phyloP scores from a whole-genome alignment of 2,113 vertebrate genomes.

The Cephalopholis sonnerati region DNA sequence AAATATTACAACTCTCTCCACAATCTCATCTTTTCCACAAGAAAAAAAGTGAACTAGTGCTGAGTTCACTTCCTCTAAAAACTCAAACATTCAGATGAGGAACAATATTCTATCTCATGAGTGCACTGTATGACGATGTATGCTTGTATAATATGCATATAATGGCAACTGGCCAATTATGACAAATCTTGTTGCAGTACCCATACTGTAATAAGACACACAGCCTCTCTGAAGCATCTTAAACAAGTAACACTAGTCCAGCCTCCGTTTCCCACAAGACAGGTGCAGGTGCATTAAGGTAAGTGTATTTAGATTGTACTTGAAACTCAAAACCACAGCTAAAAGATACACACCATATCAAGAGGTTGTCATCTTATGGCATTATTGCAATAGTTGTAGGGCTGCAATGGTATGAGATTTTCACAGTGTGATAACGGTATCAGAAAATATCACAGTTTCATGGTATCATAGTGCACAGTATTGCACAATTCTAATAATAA shows the following conservation, averaged over 20 bases:
- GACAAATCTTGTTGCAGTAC: neutral
- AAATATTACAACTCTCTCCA: slow-evolving; percentile 1
- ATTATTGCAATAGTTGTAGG: neutral
- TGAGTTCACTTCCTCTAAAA: slow-evolving; percentile 40
- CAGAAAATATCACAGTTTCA: no score
- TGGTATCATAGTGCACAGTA: no score
- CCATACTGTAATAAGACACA: neutral
- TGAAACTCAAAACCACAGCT: neutral
- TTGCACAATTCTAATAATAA: no score
- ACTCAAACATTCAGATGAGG: slow-evolving; percentile 1
- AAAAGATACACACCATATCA: neutral
- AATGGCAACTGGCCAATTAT: neutral
- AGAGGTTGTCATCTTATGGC: neutral
- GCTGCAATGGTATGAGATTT: no score
- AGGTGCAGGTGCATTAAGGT: neutral
- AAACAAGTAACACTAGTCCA: neutral
- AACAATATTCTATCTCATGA: neutral
- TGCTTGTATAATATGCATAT: neutral
- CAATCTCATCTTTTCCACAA: neutral
- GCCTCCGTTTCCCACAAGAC: neutral
- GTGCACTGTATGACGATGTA: neutral
- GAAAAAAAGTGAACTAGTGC: slow-evolving; percentile 20
- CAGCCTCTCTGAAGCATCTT: neutral
- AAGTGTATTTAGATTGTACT: neutral
- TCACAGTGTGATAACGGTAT: no score